phyloP scores from a whole-genome alignment of 2,113 vertebrate species.

The Phalacrocorax aristotelis region DNA sequence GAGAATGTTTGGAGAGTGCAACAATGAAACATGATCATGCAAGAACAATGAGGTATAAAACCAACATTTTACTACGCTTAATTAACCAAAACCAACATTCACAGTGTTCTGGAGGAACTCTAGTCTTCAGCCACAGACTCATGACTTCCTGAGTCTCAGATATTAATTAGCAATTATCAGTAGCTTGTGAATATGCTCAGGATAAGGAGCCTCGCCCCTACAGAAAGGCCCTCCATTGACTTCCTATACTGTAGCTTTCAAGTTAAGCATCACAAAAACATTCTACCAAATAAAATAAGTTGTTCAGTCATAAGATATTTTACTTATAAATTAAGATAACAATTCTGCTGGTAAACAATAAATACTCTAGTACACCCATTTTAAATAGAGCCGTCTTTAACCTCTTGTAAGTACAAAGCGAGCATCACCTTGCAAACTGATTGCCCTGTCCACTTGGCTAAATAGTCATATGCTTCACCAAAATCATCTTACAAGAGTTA shows the following conservation, averaged over 20 bases:
- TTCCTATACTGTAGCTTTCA: neutral
- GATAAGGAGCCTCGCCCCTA: neutral
- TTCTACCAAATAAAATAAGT: neutral
- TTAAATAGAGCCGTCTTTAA: neutral
- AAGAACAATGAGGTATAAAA: constrained; percentile 21
- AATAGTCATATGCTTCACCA: neutral
- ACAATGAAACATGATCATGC: constrained; percentile 2
- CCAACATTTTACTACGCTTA: neutral
- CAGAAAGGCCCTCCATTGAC: neutral
- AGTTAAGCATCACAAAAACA: neutral
- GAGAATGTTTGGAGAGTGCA: constrained; percentile 34
- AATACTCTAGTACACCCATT: neutral
- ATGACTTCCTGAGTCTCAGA: neutral
- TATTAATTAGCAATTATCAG: neutral
- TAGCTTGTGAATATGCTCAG: neutral
- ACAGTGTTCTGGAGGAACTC: neutral
- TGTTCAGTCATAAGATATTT: neutral
- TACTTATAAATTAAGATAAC: neutral
- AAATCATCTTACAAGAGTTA: neutral
- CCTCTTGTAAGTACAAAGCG: neutral
- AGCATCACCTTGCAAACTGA: neutral
- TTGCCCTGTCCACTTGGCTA: neutral
- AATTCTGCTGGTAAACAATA: neutral
- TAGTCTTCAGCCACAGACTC: neutral
- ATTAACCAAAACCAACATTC: constrained; percentile 38